Percentiles rank a stretch among this genome's conserved stretches.
phyloP scores from a whole-genome alignment of 2,888 invertebrate species.

The Stenodema calcarata region DNA sequence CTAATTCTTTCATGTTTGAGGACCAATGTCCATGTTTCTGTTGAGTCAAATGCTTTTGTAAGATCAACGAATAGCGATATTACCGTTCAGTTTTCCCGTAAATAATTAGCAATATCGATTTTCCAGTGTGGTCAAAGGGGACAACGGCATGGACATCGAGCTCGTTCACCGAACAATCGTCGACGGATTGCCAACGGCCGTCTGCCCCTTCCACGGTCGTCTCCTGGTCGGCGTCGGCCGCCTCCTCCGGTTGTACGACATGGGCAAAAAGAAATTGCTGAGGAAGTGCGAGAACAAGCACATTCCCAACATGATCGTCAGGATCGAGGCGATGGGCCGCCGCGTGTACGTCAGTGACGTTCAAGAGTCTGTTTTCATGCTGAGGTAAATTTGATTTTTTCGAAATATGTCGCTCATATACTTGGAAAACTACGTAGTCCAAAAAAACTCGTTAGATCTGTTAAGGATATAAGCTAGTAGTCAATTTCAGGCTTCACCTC shows the following conservation, averaged over 20 bases:
- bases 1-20: too few species aligned
- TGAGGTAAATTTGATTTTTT: slow-evolving; percentile 62
- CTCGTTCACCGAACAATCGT: slow-evolving; percentile 91
- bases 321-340: slow-evolving; percentile 92
- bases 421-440: too few species aligned
- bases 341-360: slow-evolving; percentile 94
- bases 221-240: slow-evolving; percentile 91
- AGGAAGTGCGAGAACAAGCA: slow-evolving; percentile 99
- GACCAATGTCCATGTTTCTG: too few species aligned
- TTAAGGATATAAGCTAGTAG: too few species aligned
- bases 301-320: slow-evolving; percentile 92
- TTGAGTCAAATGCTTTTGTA: too few species aligned
- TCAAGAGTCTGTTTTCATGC: slow-evolving; percentile 95
- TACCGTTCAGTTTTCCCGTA: too few species aligned
- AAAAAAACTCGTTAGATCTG: too few species aligned
- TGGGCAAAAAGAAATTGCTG: slow-evolving; percentile 94
- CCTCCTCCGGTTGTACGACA: slow-evolving; percentile 90
- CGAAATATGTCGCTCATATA: too few species aligned
- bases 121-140: slow-evolving; percentile 65
- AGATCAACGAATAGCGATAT: too few species aligned
- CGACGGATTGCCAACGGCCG: slow-evolving; percentile 89
- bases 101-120: not conserved
- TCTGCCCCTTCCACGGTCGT: slow-evolving; percentile 90
- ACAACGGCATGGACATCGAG: slow-evolving; percentile 84
- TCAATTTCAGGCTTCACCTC: too few species aligned